Evolutionary conservation across 2,797 vertebrate species (phyloP).

Genomic region (Acanthiza pusilla): DNA sequence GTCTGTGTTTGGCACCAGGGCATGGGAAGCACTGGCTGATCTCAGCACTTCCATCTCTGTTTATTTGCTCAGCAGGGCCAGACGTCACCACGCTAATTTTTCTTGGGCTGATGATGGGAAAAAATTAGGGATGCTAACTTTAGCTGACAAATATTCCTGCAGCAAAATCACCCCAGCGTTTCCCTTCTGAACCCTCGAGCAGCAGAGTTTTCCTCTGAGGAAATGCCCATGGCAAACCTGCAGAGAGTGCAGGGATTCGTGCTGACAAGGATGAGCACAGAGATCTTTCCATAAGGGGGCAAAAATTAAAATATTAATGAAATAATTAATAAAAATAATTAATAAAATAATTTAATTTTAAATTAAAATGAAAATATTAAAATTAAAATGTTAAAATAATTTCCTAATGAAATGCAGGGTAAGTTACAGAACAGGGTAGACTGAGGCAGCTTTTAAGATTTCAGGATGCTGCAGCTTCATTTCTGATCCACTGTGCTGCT

Average conservation of each 20-base stretch:
- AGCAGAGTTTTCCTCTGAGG: not conserved
- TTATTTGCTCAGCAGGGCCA: not conserved
- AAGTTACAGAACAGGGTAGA: not conserved
- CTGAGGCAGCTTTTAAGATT: too few relatives aligned
- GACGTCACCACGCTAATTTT: not conserved
- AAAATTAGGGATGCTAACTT: not conserved
- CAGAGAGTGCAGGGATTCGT: not conserved
- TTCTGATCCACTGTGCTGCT: not conserved
- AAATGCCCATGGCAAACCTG: not conserved
- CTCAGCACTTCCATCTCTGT: not conserved
- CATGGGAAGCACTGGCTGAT: not conserved
- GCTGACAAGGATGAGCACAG: rapidly evolving
- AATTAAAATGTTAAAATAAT: not conserved
- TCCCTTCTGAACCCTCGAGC: not conserved
- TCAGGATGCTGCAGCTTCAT: not conserved
- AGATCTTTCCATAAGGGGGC: rapidly evolving
- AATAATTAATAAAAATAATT: too few relatives aligned
- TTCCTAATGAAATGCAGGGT: not conserved
- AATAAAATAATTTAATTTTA: too few relatives aligned
- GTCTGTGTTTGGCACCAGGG: not conserved
- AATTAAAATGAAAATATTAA: too few relatives aligned
- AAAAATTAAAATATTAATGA: too few relatives aligned
- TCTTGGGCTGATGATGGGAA: not conserved
- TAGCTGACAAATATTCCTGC: not conserved
- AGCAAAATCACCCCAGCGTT: rapidly evolving